Evolutionary conservation across 2,113 vertebrate species (phyloP).

Genomic region (Psittacus erithacus): DNA sequence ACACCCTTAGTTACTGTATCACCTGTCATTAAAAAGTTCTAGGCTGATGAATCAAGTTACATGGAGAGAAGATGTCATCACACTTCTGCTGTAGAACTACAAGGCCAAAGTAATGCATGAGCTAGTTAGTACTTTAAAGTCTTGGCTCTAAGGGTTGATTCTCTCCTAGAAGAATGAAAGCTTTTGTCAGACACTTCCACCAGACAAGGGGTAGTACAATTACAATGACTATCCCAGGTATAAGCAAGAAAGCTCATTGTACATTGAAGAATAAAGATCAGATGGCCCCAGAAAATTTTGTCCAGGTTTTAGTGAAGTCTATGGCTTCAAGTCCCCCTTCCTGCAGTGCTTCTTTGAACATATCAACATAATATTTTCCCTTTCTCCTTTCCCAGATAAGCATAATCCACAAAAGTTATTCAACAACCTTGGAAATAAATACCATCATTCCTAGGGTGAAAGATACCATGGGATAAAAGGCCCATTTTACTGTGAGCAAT

Average conservation of each 20-base stretch:
- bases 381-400: slow-evolving; percentile 33
- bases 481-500: not conserved
- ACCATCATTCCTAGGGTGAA: slow-evolving; percentile 35
- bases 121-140: not conserved
- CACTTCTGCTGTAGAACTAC: not conserved
- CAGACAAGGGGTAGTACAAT: not conserved
- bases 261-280: not conserved
- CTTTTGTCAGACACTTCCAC: not conserved
- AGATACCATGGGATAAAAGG: not conserved
- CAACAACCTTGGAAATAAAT: slow-evolving; percentile 39
- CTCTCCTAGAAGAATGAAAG: not conserved
- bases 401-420: slow-evolving; percentile 30
- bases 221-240: not conserved
- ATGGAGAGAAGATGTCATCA: not conserved
- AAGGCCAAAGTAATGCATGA: not conserved
- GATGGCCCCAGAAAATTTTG: not conserved
- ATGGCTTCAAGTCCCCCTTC: not conserved
- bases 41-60: not conserved
- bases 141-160: not conserved
- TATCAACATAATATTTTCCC: slow-evolving; percentile 44
- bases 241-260: not conserved
- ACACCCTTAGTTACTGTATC: slow-evolving; percentile 43
- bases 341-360: not conserved
- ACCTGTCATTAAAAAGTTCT: slow-evolving; percentile 15
- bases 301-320: not conserved